Evolutionary conservation across 2,888 invertebrate species (phyloP).

Genomic region (Camponotus fellah): DNA sequence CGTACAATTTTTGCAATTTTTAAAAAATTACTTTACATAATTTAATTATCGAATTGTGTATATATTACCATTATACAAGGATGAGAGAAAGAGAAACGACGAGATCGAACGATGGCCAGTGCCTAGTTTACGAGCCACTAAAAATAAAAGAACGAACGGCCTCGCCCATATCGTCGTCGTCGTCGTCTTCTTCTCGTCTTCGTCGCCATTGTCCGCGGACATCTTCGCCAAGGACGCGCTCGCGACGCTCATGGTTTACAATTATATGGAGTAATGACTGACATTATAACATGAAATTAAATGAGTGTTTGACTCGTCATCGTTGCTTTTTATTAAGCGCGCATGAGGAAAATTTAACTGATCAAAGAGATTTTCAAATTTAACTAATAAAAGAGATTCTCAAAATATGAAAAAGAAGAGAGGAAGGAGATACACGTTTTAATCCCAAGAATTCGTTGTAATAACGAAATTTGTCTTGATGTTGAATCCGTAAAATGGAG

Average conservation of each 20-base stretch:
- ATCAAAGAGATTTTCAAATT: conserved; percentile 10
- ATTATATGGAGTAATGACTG: conserved; percentile 45
- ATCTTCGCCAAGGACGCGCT: conserved; percentile 51
- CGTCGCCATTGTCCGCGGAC: conserved; percentile 47
- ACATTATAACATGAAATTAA: conserved; percentile 22
- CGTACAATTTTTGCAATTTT: neutral
- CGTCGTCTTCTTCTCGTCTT: conserved; percentile 39
- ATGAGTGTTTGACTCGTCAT: neutral
- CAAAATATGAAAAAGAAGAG: neutral
- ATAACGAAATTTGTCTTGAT: conserved; percentile 13
- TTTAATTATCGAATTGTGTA: neutral
- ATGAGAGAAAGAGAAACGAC: conserved; percentile 66
- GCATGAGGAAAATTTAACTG: conserved; percentile 24
- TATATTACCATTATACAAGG: conserved; percentile 14
- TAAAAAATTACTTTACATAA: neutral
- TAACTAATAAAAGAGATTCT: conserved; percentile 4
- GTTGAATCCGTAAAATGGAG: neutral
- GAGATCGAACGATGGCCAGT: conserved; percentile 74
- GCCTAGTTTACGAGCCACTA: conserved; percentile 77
- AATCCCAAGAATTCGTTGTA: neutral
- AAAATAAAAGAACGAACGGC: conserved; percentile 76
- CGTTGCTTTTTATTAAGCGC: neutral
- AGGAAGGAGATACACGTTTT: neutral
- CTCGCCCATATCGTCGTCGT: conserved; percentile 67
- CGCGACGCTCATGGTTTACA: conserved; percentile 38